These are phyloP conservation scores for Pogonomyrmex californicus DNA, from an alignment of 1,140 invertebrate genomes.

Conservation along the genomic window DNA sequence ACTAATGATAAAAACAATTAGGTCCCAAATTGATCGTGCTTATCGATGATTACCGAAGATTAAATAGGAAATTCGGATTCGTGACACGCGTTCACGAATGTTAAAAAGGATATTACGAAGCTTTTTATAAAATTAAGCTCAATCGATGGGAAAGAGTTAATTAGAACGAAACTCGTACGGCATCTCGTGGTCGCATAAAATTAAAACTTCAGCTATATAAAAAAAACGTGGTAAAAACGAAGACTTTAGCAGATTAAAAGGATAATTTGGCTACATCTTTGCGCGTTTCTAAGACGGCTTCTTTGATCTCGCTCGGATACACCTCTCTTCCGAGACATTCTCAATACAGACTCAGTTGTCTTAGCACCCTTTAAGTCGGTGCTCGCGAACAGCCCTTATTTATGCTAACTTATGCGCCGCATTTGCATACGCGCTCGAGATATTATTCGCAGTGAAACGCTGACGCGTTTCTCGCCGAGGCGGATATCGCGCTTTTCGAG, in stretches of 20 bases:
- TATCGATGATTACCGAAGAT: neutral
- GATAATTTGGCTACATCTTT: neutral
- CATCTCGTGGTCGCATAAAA: neutral
- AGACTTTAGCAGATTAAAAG: neutral
- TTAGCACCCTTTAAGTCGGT: constrained; percentile 2
- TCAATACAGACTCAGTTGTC: constrained; percentile 64
- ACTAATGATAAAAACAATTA: constrained; percentile 18
- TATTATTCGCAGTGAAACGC: constrained; percentile 44
- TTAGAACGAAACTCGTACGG: neutral
- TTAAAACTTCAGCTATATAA: neutral
- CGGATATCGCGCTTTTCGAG: constrained; percentile 17
- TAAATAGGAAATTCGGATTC: neutral
- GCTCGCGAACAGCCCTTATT: constrained; percentile 67
- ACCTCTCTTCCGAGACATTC: constrained; percentile 12
- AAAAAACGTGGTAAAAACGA: neutral
- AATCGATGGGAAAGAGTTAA: neutral
- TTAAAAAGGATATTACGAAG: neutral
- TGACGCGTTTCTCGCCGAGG: constrained; percentile 27
- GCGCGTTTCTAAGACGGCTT: neutral
- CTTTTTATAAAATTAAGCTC: neutral
- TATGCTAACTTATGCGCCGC: constrained; percentile 75
- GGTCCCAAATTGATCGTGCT: neutral
- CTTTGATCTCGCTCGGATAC: neutral
- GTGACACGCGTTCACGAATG: neutral
- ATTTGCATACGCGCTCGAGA: constrained; percentile 71